These are phyloP conservation scores for Pheosia tremula DNA, from an alignment of 2,888 invertebrate genomes.

Conservation along the genomic window DNA sequence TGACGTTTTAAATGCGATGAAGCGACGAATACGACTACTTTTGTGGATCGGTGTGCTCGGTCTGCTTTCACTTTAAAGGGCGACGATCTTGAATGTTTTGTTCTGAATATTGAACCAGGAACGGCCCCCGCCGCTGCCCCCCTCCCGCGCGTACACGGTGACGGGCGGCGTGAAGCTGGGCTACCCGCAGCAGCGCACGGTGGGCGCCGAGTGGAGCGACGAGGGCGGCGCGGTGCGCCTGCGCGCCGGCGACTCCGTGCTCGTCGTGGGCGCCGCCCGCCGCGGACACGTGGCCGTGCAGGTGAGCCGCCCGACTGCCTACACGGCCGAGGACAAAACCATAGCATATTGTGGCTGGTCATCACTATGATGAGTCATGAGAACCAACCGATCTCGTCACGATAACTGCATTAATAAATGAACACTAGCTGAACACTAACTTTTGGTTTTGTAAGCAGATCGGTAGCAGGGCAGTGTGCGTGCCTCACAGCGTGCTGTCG, in stretches of 20 bases:
- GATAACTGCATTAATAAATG: background rate
- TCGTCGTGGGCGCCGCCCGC: constrained; percentile 94
- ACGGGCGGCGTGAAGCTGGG: constrained; percentile 95
- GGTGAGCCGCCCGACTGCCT: constrained; percentile 35
- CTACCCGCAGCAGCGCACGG: constrained; percentile 95
- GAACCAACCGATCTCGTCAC: background rate
- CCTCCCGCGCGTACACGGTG: constrained; percentile 95
- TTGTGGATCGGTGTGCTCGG: constrained; percentile 11
- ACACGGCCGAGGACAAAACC: background rate
- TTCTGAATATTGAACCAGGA: constrained; percentile 83
- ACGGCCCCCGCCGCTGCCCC: constrained; percentile 96
- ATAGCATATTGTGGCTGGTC: no score
- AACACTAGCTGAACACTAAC: background rate
- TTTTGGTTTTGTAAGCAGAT: constrained; percentile 37
- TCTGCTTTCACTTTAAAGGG: constrained; percentile 18
- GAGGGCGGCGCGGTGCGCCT: constrained; percentile 67
- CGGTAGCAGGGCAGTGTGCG: constrained; percentile 62
- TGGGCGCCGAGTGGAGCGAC: constrained; percentile 94
- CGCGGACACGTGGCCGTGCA: constrained; percentile 95
- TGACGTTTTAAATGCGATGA: no score
- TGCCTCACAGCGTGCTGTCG: constrained; percentile 75
- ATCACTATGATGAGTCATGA: no score
- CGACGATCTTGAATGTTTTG: background rate
- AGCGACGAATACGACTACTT: background rate
- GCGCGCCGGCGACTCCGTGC: constrained; percentile 93